phyloP scores from a whole-genome alignment of 2,797 vertebrate genomes.

The Acanthurus tractus region DNA sequence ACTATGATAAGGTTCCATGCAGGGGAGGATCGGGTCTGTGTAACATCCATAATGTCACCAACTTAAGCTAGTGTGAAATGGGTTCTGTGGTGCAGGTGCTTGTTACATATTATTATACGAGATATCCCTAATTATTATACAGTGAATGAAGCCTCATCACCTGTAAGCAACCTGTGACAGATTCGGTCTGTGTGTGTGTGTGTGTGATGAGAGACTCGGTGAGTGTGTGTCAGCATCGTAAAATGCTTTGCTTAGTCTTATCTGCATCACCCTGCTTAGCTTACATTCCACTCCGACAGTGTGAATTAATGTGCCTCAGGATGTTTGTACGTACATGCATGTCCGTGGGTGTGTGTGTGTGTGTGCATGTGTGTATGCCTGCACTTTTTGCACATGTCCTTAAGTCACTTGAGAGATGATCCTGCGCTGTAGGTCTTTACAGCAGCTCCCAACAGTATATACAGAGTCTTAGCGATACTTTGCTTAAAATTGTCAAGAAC shows the following conservation, averaged over 20 bases:
- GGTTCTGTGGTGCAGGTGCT: conserved; percentile 11
- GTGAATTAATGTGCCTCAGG: conserved; percentile 29
- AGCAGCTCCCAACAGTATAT: conserved; percentile 50
- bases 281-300: conserved; percentile 28
- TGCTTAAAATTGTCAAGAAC: conserved; percentile 25
- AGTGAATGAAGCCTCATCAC: conserved; percentile 40
- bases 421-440: conserved; percentile 49
- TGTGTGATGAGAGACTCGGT: neutral
- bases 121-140: conserved; percentile 28
- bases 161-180: conserved; percentile 12
- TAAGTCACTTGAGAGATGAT: conserved; percentile 23
- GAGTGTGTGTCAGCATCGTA: conserved; percentile 1
- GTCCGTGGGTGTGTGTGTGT: neutral
- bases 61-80: conserved; percentile 35
- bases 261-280: conserved; percentile 26
- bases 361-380: conserved; percentile 16
- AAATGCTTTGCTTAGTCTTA: conserved; percentile 42
- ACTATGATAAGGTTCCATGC: conserved; percentile 20
- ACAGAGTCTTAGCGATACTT: conserved; percentile 43
- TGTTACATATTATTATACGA: conserved; percentile 18
- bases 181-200: conserved; percentile 16
- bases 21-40: conserved; percentile 21
- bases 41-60: conserved; percentile 28
- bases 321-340: conserved; percentile 17
- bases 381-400: conserved; percentile 25